Evolutionary conservation across 2,888 invertebrate species (phyloP).

Genomic region (Aspidiotus destructor): DNA sequence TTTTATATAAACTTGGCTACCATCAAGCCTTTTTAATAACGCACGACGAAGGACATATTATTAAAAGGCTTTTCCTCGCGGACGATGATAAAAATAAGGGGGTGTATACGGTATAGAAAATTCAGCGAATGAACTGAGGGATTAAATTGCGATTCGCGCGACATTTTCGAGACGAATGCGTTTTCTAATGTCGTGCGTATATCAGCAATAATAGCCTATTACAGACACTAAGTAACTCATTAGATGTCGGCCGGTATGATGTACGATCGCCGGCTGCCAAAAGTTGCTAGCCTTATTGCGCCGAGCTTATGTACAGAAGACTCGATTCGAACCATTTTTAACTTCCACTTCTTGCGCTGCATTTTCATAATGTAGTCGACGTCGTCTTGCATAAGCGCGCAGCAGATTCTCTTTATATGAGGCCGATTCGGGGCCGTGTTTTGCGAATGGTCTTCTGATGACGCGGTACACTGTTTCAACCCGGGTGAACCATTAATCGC

Average conservation of each 20-base stretch:
- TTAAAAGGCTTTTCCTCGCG: not conserved
- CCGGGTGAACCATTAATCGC: conserved; percentile 2
- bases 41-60: not conserved
- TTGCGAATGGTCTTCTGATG: not conserved
- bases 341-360: too few species aligned
- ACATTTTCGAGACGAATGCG: conserved; percentile 29
- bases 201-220: conserved; percentile 33
- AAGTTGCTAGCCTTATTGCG: conserved; percentile 17
- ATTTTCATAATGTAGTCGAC: too few species aligned
- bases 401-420: too few species aligned
- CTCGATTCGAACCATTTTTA: too few species aligned
- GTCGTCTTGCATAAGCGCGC: too few species aligned
- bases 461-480: not conserved
- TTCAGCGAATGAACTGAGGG: not conserved
- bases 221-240: conserved; percentile 33
- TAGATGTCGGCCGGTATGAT: conserved; percentile 29
- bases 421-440: not conserved
- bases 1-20: not conserved
- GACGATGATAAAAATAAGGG: conserved; percentile 4
- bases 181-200: conserved; percentile 29
- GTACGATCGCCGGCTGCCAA: conserved; percentile 23
- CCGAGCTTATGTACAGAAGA: not conserved
- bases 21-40: not conserved
- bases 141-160: conserved; percentile 23
- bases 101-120: not conserved